Percentiles rank a stretch among this genome's conserved stretches.
Conservation (phyloP, 2,113 vertebrate species). For the Planiliza haematocheilus region DNA sequence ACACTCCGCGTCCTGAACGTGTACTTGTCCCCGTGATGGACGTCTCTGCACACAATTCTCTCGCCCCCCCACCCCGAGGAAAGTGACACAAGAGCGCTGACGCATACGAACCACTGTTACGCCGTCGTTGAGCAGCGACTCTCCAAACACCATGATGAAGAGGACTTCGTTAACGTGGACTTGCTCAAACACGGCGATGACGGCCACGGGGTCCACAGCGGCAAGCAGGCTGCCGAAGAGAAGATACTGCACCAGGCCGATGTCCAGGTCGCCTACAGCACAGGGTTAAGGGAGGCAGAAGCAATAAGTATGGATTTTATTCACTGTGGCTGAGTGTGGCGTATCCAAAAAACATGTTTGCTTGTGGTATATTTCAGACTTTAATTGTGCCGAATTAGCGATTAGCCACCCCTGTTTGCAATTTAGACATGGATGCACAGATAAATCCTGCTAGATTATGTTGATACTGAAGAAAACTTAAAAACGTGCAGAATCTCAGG, state of each 20-base stretch:
- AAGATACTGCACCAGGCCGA: slow-evolving; percentile 91
- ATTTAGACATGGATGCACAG: too few relatives aligned
- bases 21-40: neutral
- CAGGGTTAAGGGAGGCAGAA: neutral
- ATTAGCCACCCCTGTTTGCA: too few relatives aligned
- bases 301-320: too few relatives aligned
- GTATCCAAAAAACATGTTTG: too few relatives aligned
- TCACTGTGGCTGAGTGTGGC: too few relatives aligned
- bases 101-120: slow-evolving; percentile 92
- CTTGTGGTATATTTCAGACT: too few relatives aligned
- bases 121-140: slow-evolving; percentile 96
- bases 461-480: too few relatives aligned
- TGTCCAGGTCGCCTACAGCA: slow-evolving; percentile 83
- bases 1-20: neutral
- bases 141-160: slow-evolving; percentile 98
- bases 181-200: slow-evolving; percentile 96
- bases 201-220: slow-evolving; percentile 96
- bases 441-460: too few relatives aligned
- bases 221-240: slow-evolving; percentile 95
- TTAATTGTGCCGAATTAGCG: too few relatives aligned
- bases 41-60: neutral
- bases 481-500: too few relatives aligned
- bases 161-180: slow-evolving; percentile 98
- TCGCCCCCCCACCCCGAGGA: too few relatives aligned
- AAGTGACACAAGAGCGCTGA: too few relatives aligned